Base-by-base conservation (phyloP, 64 coral and sea anemone species). In the Orbicella faveolata region DNA sequence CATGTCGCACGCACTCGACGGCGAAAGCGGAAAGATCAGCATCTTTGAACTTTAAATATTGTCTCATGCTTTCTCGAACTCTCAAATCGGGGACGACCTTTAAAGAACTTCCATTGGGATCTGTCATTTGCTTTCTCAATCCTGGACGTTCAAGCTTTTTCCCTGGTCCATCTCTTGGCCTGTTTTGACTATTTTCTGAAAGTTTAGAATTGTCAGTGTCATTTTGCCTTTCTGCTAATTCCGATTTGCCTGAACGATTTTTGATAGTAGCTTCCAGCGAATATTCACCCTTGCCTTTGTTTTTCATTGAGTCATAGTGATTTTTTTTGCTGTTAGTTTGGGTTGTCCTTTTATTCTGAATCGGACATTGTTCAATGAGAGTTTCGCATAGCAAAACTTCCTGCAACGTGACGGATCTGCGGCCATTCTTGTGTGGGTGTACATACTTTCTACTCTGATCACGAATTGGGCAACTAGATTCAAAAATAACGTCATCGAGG, bases 21-120 rank as follows among this genome's bases (percentile, higher is more conserved):
- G 82, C 82, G 72, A 85, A 85, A 23, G 82, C 82, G 2, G 82
- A 85, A 21, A 85, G 82, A 73, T 85, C 82, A 85, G 82, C 82
- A 25, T 85, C 82, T 73, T 85, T 85, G 37, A 85, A 85, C 20
- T 85, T 73, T 72, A 85, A 73, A 44, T 85, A 85, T 19, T 85
- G 63, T 36, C 82, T 85, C 82, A 85, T 85, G 41, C 82, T 85
- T 25, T 85, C 82, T 72, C 82, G 82, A 26, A 85, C 64, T 52
- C 36, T 10, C 61, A 68, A 59, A 8, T 39, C 36, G 52, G 63
- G 16, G 7, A 11, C 65, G 1, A 41, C 11, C 6, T 37, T 70
- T 39, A 84, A 9, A 44, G 36, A 51, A 51, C 13, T 84, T 20
- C 9, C 65, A 85, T 72, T 65, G 14, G 82, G 68, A 17, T 37